Conservation (phyloP, 2,113 vertebrate species). For the Myotis brandtii region DNA sequence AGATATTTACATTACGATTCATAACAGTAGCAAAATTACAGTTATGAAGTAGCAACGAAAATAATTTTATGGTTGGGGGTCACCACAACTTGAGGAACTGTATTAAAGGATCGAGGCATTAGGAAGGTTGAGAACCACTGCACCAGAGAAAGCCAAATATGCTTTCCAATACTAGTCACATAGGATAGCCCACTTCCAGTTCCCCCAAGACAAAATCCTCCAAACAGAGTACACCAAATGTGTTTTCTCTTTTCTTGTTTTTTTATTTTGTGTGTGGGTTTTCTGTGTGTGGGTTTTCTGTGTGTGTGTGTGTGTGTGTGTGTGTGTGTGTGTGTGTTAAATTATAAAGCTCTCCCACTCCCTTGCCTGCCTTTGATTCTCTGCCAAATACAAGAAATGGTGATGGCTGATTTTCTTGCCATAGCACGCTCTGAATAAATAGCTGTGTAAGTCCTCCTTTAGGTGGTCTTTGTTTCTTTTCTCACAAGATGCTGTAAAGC, state of each 20-base stretch:
- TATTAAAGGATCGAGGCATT: too few relatives aligned
- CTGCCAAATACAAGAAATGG: background rate
- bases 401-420: background rate
- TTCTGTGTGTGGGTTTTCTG: too few relatives aligned
- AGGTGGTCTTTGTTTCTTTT: background rate
- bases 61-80: too few relatives aligned
- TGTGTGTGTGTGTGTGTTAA: too few relatives aligned
- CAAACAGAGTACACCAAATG: background rate
- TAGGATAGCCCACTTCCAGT: background rate
- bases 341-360: background rate
- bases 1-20: too few relatives aligned
- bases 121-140: too few relatives aligned
- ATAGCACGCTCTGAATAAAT: background rate
- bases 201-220: background rate
- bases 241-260: background rate
- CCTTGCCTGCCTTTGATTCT: background rate
- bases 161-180: background rate
- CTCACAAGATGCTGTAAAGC: background rate
- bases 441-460: background rate
- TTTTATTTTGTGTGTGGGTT: too few relatives aligned
- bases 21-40: too few relatives aligned
- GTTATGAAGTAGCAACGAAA: too few relatives aligned
- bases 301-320: too few relatives aligned
- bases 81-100: too few relatives aligned
- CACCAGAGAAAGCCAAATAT: background rate